Evolutionary conservation across 2,888 invertebrate species (phyloP), one percentile per base, ranked within the genome.

Genomic region (Chironomus tentans): DNA sequence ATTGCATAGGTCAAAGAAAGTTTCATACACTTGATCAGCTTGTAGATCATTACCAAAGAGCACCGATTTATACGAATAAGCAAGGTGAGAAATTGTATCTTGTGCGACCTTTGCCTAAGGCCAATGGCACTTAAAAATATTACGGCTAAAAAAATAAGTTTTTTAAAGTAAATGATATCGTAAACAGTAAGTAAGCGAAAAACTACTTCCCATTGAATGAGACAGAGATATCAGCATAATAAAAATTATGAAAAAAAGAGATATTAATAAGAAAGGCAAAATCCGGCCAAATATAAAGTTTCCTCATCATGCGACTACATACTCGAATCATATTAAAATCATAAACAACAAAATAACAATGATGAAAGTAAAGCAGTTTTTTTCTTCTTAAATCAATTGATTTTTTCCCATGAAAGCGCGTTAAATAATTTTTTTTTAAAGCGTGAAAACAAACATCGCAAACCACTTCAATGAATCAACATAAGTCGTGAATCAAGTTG

Each of bases 41-140:
- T 80, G 97, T 99, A 80, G 93, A 95, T 83, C 98, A 99, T 87
- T 99, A 99, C 88, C 97, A 97, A 88, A 92, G 95, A 83, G 97
- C 98, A 81, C 98, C 99, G 80, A 99, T 99, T 83, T 99, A 97
- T 87, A 97, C 97, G 82, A 96, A 95, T 87, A 95, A 95, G 84
- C 94, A 95, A 85, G 97, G 97, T 80, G 98, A 99, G 86, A 98
- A 97, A 86, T 88, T 99, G 77, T 99, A 95, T 87, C 90, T 99
- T 80, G 94, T 98, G 82, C 92, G 97, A 81, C 92, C 98, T 79
- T 89, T 99, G 83, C 95, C 95, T 73, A 90, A 91, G 80, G 84
- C 84, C 77, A 84, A 84, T 79, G 84, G 84, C 78, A 84, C 84
- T 83, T 84, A 84, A 84, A 22, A 13, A 12, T 56, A 15, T 18